phyloP scores from a whole-genome alignment of 2,113 vertebrate genomes.

The Ailuropoda melanoleuca region DNA sequence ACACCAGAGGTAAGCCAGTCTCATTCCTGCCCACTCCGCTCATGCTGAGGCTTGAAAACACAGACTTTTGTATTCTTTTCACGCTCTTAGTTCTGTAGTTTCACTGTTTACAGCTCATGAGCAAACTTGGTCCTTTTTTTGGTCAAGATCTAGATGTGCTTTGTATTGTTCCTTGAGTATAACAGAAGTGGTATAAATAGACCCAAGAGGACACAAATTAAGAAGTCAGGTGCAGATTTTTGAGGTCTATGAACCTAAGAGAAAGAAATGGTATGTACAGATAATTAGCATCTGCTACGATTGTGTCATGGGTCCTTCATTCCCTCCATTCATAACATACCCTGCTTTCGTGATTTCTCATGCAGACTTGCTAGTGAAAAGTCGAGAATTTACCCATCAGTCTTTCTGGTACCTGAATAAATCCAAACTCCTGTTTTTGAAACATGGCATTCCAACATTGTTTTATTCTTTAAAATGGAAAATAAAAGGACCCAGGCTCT shows the following conservation, averaged over 20 bases:
- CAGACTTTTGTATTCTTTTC: background rate
- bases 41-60: background rate
- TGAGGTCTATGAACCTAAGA: background rate
- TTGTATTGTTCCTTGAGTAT: background rate
- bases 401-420: slow-evolving; percentile 38
- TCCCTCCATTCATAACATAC: background rate
- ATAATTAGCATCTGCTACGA: background rate
- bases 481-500: background rate
- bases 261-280: background rate
- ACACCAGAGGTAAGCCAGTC: slow-evolving; percentile 91
- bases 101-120: background rate
- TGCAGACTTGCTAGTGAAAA: slow-evolving; percentile 8
- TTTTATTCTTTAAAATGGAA: slow-evolving; percentile 55
- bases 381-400: background rate
- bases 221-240: background rate
- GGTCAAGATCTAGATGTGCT: background rate
- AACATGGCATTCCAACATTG: background rate
- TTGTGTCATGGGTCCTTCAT: background rate
- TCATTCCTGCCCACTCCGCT: rapidly evolving
- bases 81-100: background rate
- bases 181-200: background rate
- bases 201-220: background rate
- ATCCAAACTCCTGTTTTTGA: slow-evolving; percentile 37
- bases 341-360: slow-evolving; percentile 10
- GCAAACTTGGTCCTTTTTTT: background rate